phyloP scores from a whole-genome alignment of 2,113 vertebrate genomes.

The Myocastor coypus region DNA sequence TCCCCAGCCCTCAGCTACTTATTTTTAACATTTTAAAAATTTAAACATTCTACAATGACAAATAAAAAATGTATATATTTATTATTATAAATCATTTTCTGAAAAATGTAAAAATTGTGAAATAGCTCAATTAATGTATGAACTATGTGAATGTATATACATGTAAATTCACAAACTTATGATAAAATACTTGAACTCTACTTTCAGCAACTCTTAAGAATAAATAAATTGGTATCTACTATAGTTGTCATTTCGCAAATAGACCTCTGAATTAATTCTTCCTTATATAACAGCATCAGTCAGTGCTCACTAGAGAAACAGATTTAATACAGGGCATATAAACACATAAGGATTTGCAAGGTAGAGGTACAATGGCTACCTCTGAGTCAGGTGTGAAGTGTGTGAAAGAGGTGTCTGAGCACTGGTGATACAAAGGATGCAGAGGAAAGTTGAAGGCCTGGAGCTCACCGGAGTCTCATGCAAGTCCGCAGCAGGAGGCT shows the following conservation, averaged over 20 bases:
- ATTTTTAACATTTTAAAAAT: neutral
- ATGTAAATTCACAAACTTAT: neutral
- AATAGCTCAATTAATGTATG: neutral
- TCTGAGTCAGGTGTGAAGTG: neutral
- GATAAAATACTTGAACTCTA: neutral
- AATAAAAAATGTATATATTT: neutral
- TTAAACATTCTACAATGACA: neutral
- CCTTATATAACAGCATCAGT: neutral
- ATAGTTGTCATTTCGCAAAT: neutral
- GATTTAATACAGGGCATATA: neutral
- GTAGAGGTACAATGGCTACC: neutral
- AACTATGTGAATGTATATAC: neutral
- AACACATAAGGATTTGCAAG: neutral
- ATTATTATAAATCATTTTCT: neutral
- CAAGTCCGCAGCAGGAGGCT: neutral
- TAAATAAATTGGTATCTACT: neutral
- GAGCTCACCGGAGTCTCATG: neutral
- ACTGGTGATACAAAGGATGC: neutral
- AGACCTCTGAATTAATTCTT: neutral
- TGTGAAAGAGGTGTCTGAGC: neutral
- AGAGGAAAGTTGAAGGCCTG: neutral
- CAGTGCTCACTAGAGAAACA: neutral
- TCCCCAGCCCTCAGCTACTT: no score
- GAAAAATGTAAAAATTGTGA: neutral
- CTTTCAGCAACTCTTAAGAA: neutral